These are phyloP conservation scores for Drusus annulatus DNA, from an alignment of 1,140 invertebrate genomes.

Conservation along the genomic window DNA sequence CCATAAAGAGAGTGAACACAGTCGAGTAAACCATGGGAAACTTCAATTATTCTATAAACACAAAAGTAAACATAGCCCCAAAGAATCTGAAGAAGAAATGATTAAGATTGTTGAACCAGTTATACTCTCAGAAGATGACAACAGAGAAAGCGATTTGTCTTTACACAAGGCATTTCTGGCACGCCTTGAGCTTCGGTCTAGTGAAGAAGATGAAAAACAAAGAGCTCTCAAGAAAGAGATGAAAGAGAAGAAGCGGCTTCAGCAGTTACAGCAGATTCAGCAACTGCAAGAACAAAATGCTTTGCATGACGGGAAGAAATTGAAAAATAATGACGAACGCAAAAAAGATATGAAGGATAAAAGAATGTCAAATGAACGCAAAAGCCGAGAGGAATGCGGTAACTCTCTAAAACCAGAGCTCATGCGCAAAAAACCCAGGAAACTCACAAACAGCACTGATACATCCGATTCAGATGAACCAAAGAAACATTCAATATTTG, in stretches of 20 bases:
- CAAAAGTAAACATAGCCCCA: constrained; percentile 46
- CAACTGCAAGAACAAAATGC: constrained; percentile 69
- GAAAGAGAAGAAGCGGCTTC: constrained; percentile 72
- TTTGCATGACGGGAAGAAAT: constrained; percentile 68
- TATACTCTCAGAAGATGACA: constrained; percentile 36
- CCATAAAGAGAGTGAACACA: constrained; percentile 42
- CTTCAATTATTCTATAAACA: constrained; percentile 40
- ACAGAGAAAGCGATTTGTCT: constrained; percentile 51
- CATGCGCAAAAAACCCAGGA: constrained; percentile 69
- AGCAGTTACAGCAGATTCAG: constrained; percentile 71
- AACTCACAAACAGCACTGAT: constrained; percentile 72
- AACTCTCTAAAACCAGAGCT: constrained; percentile 61
- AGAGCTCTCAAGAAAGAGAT: constrained; percentile 71
- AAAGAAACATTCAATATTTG: constrained; percentile 93
- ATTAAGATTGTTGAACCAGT: too few relatives aligned
- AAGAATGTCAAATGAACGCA: constrained; percentile 70
- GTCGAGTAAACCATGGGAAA: constrained; percentile 35
- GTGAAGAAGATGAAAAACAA: constrained; percentile 73
- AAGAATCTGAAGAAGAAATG: constrained; percentile 44
- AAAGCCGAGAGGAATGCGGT: constrained; percentile 67
- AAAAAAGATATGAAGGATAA: constrained; percentile 70
- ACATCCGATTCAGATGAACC: constrained; percentile 81
- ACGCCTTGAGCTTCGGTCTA: constrained; percentile 73
- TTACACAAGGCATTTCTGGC: constrained; percentile 78
- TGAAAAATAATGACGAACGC: constrained; percentile 66